These are phyloP conservation scores for Sander lucioperca DNA, from an alignment of 2,113 vertebrate species.

Conservation along the genomic window DNA sequence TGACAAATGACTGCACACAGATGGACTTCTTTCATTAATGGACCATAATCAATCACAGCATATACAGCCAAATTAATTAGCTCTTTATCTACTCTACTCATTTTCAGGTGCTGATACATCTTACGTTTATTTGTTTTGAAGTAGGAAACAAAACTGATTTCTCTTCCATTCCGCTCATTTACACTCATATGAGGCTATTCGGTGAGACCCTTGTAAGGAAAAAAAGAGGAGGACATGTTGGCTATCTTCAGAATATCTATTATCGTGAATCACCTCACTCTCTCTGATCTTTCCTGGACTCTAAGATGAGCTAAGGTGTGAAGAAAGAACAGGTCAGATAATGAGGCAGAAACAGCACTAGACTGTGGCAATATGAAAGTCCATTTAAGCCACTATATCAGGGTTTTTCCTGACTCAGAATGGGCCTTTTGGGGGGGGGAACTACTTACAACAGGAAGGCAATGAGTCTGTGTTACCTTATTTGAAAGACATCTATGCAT, in stretches of 20 bases:
- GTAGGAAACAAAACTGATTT: neutral
- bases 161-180: neutral
- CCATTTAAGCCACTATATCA: too few relatives aligned
- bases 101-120: constrained; percentile 38
- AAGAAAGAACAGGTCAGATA: neutral
- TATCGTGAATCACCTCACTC: constrained; percentile 35
- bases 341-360: neutral
- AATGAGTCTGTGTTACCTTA: too few relatives aligned
- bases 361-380: too few relatives aligned
- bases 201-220: neutral
- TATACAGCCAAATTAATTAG: neutral
- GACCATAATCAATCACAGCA: constrained; percentile 43
- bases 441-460: too few relatives aligned
- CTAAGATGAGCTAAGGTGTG: neutral
- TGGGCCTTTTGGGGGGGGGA: too few relatives aligned
- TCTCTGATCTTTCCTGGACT: neutral
- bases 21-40: constrained; percentile 30
- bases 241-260: constrained; percentile 44
- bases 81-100: constrained; percentile 4
- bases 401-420: too few relatives aligned
- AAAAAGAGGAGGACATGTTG: neutral
- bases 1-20: constrained; percentile 34
- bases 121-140: constrained; percentile 21
- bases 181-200: neutral
- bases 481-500: too few relatives aligned